Percentiles rank a stretch among this genome's conserved stretches.
These are phyloP conservation scores for Entomyzon cyanotis DNA, from an alignment of 2,113 vertebrate species.

Conservation along the genomic window DNA sequence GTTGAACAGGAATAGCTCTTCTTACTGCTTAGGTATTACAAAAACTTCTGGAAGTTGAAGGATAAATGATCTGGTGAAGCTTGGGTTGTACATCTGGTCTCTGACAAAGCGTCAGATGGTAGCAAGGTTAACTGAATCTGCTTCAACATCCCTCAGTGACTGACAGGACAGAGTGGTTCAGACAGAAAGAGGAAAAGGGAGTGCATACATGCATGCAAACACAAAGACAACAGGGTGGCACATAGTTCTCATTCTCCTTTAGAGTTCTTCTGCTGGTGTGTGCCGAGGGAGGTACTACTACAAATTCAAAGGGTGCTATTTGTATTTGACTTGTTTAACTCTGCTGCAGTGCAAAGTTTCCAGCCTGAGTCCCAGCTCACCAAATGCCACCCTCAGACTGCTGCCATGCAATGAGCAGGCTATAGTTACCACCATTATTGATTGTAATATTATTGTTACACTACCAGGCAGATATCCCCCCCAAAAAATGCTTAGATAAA, in stretches of 20 bases:
- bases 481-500: not conserved
- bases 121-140: not conserved
- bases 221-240: not conserved
- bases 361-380: not conserved
- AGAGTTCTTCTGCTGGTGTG: not conserved
- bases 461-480: not conserved
- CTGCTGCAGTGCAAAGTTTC: not conserved
- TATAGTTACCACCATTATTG: not conserved
- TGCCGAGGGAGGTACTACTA: not conserved
- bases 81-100: not conserved
- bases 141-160: not conserved
- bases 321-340: not conserved
- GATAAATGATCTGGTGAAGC: not conserved
- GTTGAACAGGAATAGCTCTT: not conserved
- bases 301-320: not conserved
- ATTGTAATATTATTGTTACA: not conserved
- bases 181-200: not conserved
- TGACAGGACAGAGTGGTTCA: not conserved
- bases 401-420: not conserved
- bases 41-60: not conserved
- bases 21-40: not conserved
- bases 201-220: rapidly evolving
- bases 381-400: not conserved
- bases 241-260: not conserved
- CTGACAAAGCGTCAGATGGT: not conserved